A percentile compares a stretch with the other conserved stretches of the same genome.
These are phyloP conservation scores for Amphimedon queenslandica DNA, from an alignment of 37 sponge, comb jelly and placozoan genomes.

Conservation along the genomic window DNA sequence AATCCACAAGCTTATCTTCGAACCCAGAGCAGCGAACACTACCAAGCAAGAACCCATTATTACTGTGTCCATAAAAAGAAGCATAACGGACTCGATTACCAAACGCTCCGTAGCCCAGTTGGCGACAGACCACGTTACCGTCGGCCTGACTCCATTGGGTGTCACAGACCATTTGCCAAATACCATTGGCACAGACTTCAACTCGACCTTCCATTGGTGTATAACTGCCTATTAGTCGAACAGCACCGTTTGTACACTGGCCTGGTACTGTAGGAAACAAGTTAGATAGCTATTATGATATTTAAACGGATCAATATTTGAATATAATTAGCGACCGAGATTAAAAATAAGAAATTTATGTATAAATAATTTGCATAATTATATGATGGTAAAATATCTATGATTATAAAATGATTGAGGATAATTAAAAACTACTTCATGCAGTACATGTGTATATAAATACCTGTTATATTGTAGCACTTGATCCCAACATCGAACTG, in stretches of 20 bases:
- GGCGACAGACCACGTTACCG: constrained; percentile 23
- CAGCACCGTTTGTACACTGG: constrained; percentile 4
- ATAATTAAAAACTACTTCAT: no score
- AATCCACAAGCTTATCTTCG: background rate
- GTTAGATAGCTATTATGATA: no score
- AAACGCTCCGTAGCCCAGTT: constrained; percentile 17
- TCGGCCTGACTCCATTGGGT: constrained; percentile 9
- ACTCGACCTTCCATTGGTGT: constrained; percentile 3
- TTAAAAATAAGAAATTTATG: no score
- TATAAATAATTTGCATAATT: no score
- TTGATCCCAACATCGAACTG: background rate
- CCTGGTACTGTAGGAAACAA: background rate
- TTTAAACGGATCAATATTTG: no score
- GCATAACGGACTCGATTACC: background rate
- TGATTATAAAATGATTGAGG: no score
- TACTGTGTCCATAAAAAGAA: background rate
- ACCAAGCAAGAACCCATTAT: background rate
- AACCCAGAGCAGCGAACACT: background rate
- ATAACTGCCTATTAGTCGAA: constrained; percentile 9
- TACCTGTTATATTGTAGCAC: background rate
- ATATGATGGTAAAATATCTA: no score
- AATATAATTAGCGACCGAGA: no score
- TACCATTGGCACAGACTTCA: constrained; percentile 13
- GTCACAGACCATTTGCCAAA: constrained; percentile 23
- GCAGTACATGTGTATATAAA: no score